phyloP scores from a whole-genome alignment of 2,797 vertebrate species.

The Ctenopoma kingsleyae region DNA sequence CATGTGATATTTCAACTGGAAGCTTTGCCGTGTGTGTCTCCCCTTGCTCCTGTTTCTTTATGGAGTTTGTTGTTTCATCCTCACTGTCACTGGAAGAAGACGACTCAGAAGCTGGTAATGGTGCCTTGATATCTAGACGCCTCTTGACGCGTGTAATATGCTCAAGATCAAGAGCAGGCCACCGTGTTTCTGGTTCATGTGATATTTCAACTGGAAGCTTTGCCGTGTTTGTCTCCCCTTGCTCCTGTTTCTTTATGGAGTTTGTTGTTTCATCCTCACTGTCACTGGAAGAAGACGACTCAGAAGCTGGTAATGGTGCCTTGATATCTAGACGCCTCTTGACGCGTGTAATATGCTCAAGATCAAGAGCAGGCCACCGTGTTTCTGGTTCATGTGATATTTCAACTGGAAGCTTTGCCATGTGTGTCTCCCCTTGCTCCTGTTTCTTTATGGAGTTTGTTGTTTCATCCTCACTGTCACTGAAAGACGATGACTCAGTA shows the following conservation, averaged over 20 bases:
- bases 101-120: constrained; percentile 2
- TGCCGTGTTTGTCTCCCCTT: background rate
- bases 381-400: background rate
- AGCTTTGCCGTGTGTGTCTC: fast-evolving
- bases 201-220: background rate
- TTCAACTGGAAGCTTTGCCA: fast-evolving
- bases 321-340: constrained; percentile 30
- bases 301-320: background rate
- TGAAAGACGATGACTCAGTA: constrained; percentile 28
- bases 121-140: constrained; percentile 17
- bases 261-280: background rate
- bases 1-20: background rate
- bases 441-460: background rate
- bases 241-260: background rate
- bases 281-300: constrained; percentile 32
- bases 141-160: constrained; percentile 7
- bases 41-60: background rate
- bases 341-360: background rate
- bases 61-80: background rate
- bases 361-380: background rate
- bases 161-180: background rate
- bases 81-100: constrained; percentile 33
- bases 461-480: constrained; percentile 16
- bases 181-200: no score
- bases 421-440: background rate